phyloP scores from a whole-genome alignment of 2,797 vertebrate genomes.

The Microctenopoma stevenorrisi region DNA sequence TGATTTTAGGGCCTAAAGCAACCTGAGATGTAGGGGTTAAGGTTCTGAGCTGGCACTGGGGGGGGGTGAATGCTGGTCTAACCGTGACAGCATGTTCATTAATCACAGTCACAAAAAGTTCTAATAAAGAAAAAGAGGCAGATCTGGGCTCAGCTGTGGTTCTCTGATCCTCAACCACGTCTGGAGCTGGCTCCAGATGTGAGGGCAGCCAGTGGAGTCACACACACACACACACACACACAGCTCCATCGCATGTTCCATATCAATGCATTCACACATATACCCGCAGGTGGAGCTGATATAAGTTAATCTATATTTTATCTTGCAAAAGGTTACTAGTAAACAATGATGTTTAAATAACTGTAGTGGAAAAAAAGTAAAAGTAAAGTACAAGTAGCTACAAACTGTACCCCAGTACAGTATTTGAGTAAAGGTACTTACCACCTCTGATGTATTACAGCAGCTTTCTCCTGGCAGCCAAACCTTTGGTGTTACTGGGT shows the following conservation, averaged over 20 bases:
- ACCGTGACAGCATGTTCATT: conserved; percentile 69
- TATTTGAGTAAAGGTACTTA: no score
- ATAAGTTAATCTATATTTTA: no score
- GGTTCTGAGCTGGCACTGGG: conserved; percentile 44
- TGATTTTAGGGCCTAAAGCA: conserved; percentile 52
- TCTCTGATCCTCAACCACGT: conserved; percentile 66
- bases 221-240: conserved; percentile 19
- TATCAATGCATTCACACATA: no score
- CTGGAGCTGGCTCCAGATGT: conserved; percentile 73
- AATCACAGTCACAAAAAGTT: conserved; percentile 67
- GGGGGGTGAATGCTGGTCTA: conserved; percentile 55
- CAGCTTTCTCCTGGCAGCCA: conserved; percentile 33
- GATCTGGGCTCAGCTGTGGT: conserved; percentile 44
- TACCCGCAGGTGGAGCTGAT: no score
- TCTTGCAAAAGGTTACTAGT: no score
- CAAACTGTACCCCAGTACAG: no score
- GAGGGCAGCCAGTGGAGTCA: conserved; percentile 32
- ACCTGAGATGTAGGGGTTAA: conserved; percentile 54
- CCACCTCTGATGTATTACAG: background rate
- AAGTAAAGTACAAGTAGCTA: no score
- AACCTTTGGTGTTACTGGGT: conserved; percentile 22
- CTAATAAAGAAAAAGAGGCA: conserved; percentile 54
- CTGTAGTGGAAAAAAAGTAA: no score
- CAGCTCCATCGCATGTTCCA: background rate
- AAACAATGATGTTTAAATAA: no score